Evolutionary conservation across 2,797 vertebrate genomes (phyloP), one percentile per base, ranked within the genome.

Genomic region (Linurgus olivaceus): DNA sequence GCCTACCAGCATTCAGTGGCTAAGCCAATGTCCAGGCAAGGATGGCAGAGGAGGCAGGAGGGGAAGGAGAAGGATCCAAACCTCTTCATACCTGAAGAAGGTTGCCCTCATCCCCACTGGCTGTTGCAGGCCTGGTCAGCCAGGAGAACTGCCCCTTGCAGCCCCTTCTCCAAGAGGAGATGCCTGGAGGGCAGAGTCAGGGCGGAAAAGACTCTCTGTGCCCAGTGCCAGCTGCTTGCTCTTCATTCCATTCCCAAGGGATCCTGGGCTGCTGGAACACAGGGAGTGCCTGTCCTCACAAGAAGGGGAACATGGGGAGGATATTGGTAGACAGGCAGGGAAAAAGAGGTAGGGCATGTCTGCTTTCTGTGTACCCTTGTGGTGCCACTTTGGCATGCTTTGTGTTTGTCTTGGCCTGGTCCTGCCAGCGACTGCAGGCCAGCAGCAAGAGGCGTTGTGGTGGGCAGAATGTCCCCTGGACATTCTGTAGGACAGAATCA

Each of bases 241-340:
- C 4, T 66, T 77, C 88, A 40, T 50, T 45, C 61, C 38, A 25
- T 54, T 44, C 66, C 76, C 47, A 10, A 48, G 44, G 61, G 79
- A 37, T 70, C 11, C 68, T 23, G 47, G 42, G 92, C 86, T 58
- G 79, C 70, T 21, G n/a, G 83, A 75, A 11, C 51, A 13, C 17
- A 2, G 4, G 63, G 38, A 37, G 33, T 55, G 58, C 88, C 63
- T 93, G 88, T 88, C 86, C 61, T 90, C 83, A 94, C 90, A 93
- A 45, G 86, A 20, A 76, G 63, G 54, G 59, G 38, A 89, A 87
- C 83, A 55, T 37, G 63, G 85, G 82, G 25, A 51, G 71, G 72
- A 8, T 68, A 37, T 42, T 68, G 90, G 76, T 5, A 90, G 84
- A 87, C 84, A 55, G 33, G 23, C 17, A 95, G 45, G 42, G 20